Base-by-base conservation (phyloP, 2,113 vertebrate genomes). In the Actinemys pallida region DNA sequence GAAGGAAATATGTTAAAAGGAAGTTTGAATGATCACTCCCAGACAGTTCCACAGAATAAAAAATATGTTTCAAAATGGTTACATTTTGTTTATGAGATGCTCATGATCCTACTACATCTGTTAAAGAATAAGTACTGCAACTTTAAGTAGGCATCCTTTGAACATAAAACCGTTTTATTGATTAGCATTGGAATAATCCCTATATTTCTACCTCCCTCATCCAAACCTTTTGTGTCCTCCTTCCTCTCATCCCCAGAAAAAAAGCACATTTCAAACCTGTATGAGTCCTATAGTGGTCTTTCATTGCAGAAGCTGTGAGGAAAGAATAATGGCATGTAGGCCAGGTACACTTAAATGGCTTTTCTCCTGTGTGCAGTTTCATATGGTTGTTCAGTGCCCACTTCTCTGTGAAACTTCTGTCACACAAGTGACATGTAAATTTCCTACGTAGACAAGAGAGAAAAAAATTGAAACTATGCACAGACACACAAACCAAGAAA, bases 341-440 rank as follows among this genome's bases (percentile, higher is more conserved):
- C 99, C 99, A 99, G 92, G 98, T 97, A 76, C 99, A 99, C 97
- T 99, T 99, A 95, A 99, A 99, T 0, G 99, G 99, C 97, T 99
- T 99, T 97, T 99, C 99, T 93, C 99, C 99, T 0, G 99, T 99
- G 98, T 99, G 99, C 88, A 99, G 99, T 93, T 99, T 99, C 99
- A 99, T 99, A 97, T 99, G 99, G 98, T 99, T 99, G 98, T 99
- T 99, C 93, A 99, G 98, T 11, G 99, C 99, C 99, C 99, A 99
- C 97, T 99, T 99, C 98, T 99, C 99, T 2, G 99, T 99, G 98
- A 99, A 99, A 96, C 99, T 99, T 93, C 99, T 98, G 76, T 99
- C 99, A 42, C 99, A 99, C 95, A 99, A 95, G 85, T 99, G 98
- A 89, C 99, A 99, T 95, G 99, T 98, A 97, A 99, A 99, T 98